Conservation (phyloP, 2,797 vertebrate genomes). For the Artibeus lituratus region DNA sequence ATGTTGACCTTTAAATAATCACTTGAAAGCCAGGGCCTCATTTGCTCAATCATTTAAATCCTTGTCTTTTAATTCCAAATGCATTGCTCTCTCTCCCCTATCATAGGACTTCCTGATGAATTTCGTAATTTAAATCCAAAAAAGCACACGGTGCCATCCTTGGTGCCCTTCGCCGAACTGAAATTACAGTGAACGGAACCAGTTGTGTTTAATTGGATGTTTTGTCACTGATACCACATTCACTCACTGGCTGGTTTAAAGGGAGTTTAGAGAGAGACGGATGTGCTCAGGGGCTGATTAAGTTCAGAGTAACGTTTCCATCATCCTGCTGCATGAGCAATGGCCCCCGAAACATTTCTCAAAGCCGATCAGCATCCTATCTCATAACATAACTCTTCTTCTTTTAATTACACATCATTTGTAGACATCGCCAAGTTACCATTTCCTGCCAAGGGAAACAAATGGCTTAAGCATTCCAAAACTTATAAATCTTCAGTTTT, state of each 20-base stretch:
- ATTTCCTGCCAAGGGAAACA: not conserved
- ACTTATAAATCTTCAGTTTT: not conserved
- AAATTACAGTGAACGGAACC: not conserved
- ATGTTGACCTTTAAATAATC: not conserved
- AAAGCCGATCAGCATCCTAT: not conserved
- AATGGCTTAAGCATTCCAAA: not conserved
- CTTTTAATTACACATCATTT: not conserved
- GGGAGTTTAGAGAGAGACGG: not conserved
- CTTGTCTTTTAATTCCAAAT: not conserved
- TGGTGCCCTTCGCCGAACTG: not conserved
- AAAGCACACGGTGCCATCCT: not conserved
- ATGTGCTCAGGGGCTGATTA: not conserved
- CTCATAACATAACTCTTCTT: not conserved
- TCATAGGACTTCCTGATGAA: not conserved
- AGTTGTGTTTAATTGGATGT: not conserved
- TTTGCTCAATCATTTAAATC: not conserved
- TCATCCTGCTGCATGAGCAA: not conserved
- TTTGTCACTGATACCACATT: not conserved
- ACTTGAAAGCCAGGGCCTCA: not conserved
- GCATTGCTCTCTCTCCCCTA: not conserved
- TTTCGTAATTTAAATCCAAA: not conserved
- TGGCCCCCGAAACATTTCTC: not conserved
- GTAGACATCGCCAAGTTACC: not conserved
- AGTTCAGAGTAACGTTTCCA: not conserved
- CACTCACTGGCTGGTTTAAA: not conserved